These are phyloP conservation scores for Smithornis capensis DNA, from an alignment of 2,113 vertebrate species.

Conservation along the genomic window DNA sequence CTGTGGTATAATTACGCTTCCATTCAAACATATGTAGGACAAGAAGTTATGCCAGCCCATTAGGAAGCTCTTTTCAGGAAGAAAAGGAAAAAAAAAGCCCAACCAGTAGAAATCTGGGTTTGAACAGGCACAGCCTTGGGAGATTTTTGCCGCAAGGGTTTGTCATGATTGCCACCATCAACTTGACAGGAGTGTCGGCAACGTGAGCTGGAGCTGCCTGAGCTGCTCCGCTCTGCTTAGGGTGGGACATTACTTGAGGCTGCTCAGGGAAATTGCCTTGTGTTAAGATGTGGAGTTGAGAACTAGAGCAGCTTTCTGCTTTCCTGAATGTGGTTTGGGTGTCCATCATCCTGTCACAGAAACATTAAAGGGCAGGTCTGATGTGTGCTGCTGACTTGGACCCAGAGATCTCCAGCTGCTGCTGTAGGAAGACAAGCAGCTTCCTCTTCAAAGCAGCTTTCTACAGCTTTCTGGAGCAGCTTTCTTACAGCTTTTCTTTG, in stretches of 20 bases:
- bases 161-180: neutral
- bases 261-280: neutral
- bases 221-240: neutral
- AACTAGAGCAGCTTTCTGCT: neutral
- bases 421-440: neutral
- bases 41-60: neutral
- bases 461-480: neutral
- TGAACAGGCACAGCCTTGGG: neutral
- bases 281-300: rapidly evolving
- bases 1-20: neutral
- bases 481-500: too few relatives aligned
- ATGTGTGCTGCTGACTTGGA: neutral
- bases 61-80: neutral
- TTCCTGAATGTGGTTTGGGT: neutral
- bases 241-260: neutral
- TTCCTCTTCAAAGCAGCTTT: neutral
- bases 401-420: neutral
- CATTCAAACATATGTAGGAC: neutral
- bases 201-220: neutral
- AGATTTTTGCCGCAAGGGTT: neutral
- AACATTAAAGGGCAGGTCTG: rapidly evolving
- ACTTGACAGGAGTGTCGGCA: rapidly evolving
- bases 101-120: neutral
- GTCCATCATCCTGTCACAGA: rapidly evolving
- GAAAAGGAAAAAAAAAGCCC: neutral